A percentile compares a stretch with the other conserved stretches of the same genome.
phyloP scores from a whole-genome alignment of 1,140 invertebrate genomes.

The Ridgeia piscesae region DNA sequence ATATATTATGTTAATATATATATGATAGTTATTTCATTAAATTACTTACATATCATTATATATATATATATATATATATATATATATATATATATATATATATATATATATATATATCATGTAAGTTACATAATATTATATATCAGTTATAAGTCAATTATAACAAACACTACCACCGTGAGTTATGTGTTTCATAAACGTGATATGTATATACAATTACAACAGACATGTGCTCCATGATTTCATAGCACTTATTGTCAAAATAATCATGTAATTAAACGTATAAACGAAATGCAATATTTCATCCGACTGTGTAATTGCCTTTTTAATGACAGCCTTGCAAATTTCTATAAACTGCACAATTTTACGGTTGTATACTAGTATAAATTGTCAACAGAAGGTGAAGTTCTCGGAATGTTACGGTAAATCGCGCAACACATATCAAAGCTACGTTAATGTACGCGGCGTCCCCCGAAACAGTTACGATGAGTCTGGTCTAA shows the following conservation, averaged over 20 bases:
- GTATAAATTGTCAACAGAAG: not conserved
- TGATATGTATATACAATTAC: not conserved
- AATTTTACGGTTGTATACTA: not conserved
- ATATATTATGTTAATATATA: too few species aligned
- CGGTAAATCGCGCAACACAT: not conserved
- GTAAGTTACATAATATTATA: not conserved
- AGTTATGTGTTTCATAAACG: too few species aligned
- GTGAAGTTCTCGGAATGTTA: not conserved
- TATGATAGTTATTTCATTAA: too few species aligned
- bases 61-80: too few species aligned
- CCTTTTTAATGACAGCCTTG: not conserved
- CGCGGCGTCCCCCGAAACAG: not conserved
- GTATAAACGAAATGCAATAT: not conserved
- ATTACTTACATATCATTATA: too few species aligned
- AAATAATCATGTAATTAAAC: not conserved
- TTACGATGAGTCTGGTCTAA: not conserved
- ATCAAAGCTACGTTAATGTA: not conserved
- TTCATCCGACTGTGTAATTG: not conserved
- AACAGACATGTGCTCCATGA: not conserved
- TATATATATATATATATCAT: too few species aligned
- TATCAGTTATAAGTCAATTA: not conserved
- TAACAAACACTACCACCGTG: not conserved
- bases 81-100: too few species aligned
- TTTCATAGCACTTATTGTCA: not conserved
- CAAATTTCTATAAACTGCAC: not conserved